These are phyloP conservation scores for Caenorhabditis sp. DNA, from an alignment of 2,888 invertebrate species.

Conservation along the genomic window DNA sequence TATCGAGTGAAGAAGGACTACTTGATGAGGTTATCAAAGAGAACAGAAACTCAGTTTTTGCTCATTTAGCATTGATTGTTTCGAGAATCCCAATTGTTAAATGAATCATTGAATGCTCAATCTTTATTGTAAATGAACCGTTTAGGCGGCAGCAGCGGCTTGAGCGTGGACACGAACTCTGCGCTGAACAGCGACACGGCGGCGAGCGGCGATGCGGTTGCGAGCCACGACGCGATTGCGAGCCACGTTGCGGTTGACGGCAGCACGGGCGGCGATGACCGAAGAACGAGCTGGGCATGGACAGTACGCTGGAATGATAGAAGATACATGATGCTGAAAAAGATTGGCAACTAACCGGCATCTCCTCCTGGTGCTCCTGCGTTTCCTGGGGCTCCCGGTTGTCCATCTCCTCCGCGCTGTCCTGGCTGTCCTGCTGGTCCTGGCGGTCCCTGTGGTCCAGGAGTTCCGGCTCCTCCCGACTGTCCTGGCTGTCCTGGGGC, in stretches of 20 bases:
- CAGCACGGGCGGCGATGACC: slow-evolving; percentile 32
- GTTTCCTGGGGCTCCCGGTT: slow-evolving; percentile 40
- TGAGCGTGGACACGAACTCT: slow-evolving; percentile 48
- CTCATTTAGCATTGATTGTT: slow-evolving; percentile 57
- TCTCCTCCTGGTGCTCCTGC: slow-evolving; percentile 48
- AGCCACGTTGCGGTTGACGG: slow-evolving; percentile 34
- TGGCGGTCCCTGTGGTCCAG: slow-evolving; percentile 52
- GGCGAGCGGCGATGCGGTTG: slow-evolving; percentile 42
- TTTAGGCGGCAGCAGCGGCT: slow-evolving; percentile 18
- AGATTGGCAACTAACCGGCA: slow-evolving; percentile 19
- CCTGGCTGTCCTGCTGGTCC: slow-evolving; percentile 52
- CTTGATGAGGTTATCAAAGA: slow-evolving; percentile 53
- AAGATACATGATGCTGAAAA: too few relatives aligned
- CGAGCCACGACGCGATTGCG: slow-evolving; percentile 43
- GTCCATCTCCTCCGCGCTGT: slow-evolving; percentile 34
- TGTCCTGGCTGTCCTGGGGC: slow-evolving; percentile 50
- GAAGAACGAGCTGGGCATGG: slow-evolving; percentile 54
- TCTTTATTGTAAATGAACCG: slow-evolving; percentile 20
- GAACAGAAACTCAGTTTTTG: slow-evolving; percentile 56
- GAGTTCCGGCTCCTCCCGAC: slow-evolving; percentile 34
- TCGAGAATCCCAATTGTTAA: slow-evolving; percentile 61
- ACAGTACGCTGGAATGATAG: slow-evolving; percentile 52
- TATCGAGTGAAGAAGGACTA: slow-evolving; percentile 48
- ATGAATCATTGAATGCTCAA: slow-evolving; percentile 41
- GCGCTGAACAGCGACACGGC: slow-evolving; percentile 44